These are phyloP conservation scores for Pecten maximus DNA, from an alignment of 2,888 invertebrate species.

Conservation along the genomic window DNA sequence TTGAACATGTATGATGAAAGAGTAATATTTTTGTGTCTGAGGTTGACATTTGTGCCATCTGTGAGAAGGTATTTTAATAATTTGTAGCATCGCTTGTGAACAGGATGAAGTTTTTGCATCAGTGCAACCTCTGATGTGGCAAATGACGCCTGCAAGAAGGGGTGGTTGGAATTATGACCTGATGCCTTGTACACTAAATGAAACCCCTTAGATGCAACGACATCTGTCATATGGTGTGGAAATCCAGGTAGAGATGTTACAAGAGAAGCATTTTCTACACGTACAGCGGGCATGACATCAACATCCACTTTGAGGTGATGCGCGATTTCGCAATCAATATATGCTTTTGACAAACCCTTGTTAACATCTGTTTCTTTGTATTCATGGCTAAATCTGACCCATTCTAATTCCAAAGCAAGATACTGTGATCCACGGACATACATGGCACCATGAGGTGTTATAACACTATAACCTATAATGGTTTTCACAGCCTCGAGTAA, in stretches of 20 bases:
- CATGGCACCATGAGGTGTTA: not conserved
- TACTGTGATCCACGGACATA: not conserved
- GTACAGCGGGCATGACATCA: slow-evolving; percentile 33
- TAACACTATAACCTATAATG: not conserved
- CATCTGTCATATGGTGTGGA: not conserved
- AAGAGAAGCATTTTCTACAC: not conserved
- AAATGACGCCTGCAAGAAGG: not conserved
- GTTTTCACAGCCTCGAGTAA: not conserved
- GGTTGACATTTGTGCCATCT: slow-evolving; percentile 33
- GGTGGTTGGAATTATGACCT: not conserved
- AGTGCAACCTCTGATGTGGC: slow-evolving; percentile 4
- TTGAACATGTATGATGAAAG: slow-evolving; percentile 36
- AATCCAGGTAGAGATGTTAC: not conserved
- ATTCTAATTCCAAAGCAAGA: not conserved
- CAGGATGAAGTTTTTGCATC: not conserved
- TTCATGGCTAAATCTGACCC: not conserved
- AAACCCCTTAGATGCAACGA: not conserved
- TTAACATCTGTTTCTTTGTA: not conserved
- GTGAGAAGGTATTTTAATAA: slow-evolving; percentile 27
- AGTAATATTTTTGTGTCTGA: not conserved
- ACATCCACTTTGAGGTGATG: not conserved
- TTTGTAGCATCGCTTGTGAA: slow-evolving; percentile 34
- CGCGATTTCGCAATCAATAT: not conserved
- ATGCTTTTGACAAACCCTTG: not conserved
- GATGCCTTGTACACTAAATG: slow-evolving; percentile 7